These are phyloP conservation scores for Thyatira batis DNA, from an alignment of 2,888 invertebrate genomes.

Conservation along the genomic window DNA sequence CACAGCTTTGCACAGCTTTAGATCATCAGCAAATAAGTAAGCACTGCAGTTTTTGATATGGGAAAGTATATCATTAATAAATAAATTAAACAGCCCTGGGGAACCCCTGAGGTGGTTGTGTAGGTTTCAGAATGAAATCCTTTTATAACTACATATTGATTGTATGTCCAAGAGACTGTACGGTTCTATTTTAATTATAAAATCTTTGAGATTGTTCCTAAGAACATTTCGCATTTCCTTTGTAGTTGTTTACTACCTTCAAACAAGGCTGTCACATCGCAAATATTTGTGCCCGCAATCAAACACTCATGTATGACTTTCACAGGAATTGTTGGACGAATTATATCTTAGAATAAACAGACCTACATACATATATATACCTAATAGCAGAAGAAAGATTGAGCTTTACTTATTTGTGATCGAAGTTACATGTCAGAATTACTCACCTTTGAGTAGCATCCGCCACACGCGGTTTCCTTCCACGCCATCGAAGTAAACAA, in stretches of 20 bases:
- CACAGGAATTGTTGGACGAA: background rate
- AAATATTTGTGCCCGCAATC: background rate
- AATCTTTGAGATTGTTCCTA: background rate
- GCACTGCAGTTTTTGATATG: too few relatives aligned
- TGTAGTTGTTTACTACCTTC: background rate
- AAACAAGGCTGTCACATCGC: background rate
- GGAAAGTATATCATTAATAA: too few relatives aligned
- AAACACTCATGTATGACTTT: background rate
- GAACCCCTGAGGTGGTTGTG: too few relatives aligned
- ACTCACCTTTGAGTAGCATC: slow-evolving; percentile 62
- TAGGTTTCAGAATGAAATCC: too few relatives aligned
- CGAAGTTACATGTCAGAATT: slow-evolving; percentile 1
- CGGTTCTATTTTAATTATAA: background rate
- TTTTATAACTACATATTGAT: too few relatives aligned
- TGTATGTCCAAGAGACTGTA: too few relatives aligned
- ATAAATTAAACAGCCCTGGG: too few relatives aligned
- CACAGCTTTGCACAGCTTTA: too few relatives aligned
- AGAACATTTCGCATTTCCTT: background rate
- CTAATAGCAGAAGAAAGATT: too few relatives aligned
- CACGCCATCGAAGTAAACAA: slow-evolving; percentile 71
- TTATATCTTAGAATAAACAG: background rate
- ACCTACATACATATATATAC: too few relatives aligned
- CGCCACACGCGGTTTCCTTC: slow-evolving; percentile 55
- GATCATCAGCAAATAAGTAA: too few relatives aligned
- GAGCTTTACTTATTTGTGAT: too few relatives aligned